A percentile compares a stretch with the other conserved stretches of the same genome.
Evolutionary conservation across 2,113 vertebrate species (phyloP).

Genomic region (Pelodiscus sinensis): DNA sequence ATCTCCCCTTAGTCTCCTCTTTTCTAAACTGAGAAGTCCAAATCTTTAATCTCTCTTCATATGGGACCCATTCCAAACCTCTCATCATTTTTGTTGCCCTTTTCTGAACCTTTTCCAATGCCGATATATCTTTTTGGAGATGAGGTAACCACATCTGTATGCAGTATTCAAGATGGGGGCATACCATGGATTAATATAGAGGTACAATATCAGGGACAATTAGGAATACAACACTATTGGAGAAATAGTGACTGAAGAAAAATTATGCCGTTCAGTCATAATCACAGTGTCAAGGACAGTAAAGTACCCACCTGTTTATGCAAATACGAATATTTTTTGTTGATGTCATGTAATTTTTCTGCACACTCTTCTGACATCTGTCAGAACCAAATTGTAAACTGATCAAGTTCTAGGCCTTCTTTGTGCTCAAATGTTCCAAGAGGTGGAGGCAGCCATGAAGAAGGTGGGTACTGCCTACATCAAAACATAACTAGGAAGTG

Average conservation of each 20-base stretch:
- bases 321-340: neutral
- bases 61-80: no score
- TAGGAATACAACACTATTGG: neutral
- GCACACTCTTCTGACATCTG: neutral
- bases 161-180: no score
- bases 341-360: neutral
- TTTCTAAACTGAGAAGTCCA: no score
- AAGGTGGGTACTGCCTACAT: neutral
- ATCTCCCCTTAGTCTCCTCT: no score
- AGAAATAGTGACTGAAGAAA: conserved; percentile 5
- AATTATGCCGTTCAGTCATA: neutral
- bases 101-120: no score
- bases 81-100: no score
- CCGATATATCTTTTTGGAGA: no score
- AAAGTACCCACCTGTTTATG: conserved; percentile 3
- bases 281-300: neutral
- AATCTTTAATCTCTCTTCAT: no score
- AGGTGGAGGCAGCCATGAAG: neutral
- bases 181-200: no score
- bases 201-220: neutral
- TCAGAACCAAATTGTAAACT: neutral
- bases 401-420: neutral
- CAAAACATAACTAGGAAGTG: neutral
- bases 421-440: neutral
- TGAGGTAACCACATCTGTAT: no score